Percentiles rank a stretch among this genome's conserved stretches.
phyloP scores from a whole-genome alignment of 2,797 vertebrate genomes.

The Natrix natrix region DNA sequence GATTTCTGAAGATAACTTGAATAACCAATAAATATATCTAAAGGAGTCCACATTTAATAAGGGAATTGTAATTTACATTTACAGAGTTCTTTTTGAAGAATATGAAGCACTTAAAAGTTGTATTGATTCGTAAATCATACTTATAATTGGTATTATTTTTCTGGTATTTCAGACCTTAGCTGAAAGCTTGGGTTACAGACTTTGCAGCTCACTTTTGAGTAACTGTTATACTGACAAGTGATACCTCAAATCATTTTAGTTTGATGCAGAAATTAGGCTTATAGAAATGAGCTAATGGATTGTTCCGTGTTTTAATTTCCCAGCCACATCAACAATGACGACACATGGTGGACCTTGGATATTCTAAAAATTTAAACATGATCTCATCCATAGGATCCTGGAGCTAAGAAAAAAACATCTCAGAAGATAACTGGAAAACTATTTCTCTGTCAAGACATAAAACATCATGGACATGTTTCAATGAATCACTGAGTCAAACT shows the following conservation, averaged over 20 bases:
- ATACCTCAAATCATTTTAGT: background rate
- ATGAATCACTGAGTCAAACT: background rate
- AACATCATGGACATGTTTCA: background rate
- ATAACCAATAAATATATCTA: background rate
- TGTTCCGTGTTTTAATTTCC: background rate
- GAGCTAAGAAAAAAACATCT: background rate
- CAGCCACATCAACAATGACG: background rate
- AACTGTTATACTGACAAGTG: background rate
- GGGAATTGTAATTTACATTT: background rate
- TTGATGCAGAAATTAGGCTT: background rate
- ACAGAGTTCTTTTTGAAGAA: background rate
- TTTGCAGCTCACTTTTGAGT: too few species aligned
- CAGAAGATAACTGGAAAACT: background rate
- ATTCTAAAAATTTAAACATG: background rate
- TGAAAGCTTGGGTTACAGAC: background rate
- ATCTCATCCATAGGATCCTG: background rate
- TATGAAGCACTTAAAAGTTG: background rate
- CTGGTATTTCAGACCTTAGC: background rate
- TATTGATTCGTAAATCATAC: background rate
- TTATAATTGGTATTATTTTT: background rate
- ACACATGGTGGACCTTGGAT: background rate
- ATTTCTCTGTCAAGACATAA: background rate
- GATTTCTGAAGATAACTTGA: background rate
- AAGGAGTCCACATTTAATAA: background rate
- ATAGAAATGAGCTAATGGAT: background rate